Evolutionary conservation across 2,888 invertebrate species (phyloP).

Genomic region (Pemphredon lugubris): DNA sequence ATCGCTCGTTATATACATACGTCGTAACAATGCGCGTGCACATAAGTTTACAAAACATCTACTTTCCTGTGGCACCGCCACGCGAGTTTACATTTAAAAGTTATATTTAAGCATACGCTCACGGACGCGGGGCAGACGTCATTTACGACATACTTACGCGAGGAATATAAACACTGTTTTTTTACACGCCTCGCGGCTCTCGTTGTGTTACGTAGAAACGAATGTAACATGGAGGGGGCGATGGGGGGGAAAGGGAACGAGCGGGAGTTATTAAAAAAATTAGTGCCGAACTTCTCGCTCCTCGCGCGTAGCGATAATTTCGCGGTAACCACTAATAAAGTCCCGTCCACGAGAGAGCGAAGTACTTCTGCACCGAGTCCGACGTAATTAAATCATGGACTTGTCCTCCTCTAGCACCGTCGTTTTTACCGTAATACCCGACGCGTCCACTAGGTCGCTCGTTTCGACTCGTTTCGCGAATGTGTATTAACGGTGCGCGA

Average conservation of each 20-base stretch:
- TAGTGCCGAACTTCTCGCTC: constrained; percentile 1
- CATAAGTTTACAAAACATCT: too few species aligned
- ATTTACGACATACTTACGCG: constrained; percentile 9
- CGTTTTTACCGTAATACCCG: constrained; percentile 30
- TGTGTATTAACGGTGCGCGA: neutral
- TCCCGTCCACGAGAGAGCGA: constrained; percentile 6
- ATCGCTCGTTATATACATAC: neutral
- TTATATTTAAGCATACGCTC: constrained; percentile 10
- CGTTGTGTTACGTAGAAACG: constrained; percentile 13
- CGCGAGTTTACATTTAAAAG: neutral
- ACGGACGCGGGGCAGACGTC: constrained; percentile 21
- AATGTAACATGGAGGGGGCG: constrained; percentile 18
- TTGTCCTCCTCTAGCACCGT: constrained; percentile 10
- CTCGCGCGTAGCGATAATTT: constrained; percentile 15
- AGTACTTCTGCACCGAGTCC: constrained; percentile 9
- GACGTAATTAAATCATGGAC: constrained; percentile 30
- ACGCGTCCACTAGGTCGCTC: neutral
- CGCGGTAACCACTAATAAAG: constrained; percentile 19
- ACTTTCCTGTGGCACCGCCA: neutral
- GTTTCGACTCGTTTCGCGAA: neutral
- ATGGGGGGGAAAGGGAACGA: neutral
- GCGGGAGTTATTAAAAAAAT: neutral
- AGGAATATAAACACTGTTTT: constrained; percentile 1
- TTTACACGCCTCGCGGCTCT: neutral
- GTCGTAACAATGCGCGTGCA: neutral